These are phyloP conservation scores for Cryptus armator DNA, from an alignment of 2,888 invertebrate genomes.

Conservation along the genomic window DNA sequence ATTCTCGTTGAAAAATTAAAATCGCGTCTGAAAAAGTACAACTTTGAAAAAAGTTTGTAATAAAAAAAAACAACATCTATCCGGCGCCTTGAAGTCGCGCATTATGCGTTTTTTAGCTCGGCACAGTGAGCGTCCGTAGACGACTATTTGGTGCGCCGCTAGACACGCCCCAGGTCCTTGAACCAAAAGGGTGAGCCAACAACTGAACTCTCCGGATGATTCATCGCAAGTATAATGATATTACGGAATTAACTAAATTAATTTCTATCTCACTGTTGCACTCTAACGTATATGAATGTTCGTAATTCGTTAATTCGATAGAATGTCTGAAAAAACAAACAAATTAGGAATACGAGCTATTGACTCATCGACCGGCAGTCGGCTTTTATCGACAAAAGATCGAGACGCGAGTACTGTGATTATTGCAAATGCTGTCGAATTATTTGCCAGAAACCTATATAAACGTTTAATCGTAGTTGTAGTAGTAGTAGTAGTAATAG, in stretches of 20 bases:
- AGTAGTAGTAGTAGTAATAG: background rate
- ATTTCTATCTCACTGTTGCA: no score
- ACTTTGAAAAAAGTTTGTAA: background rate
- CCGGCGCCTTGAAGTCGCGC: background rate
- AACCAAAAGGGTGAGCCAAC: background rate
- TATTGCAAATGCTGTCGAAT: background rate
- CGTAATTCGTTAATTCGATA: background rate
- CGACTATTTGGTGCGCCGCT: background rate
- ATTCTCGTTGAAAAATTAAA: background rate
- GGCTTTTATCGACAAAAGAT: background rate
- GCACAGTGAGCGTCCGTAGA: background rate
- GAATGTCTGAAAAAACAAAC: background rate
- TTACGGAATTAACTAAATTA: background rate
- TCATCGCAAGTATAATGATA: background rate
- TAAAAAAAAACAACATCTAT: background rate
- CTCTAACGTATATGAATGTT: background rate
- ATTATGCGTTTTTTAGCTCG: background rate
- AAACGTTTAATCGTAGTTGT: no score
- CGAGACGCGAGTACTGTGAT: background rate
- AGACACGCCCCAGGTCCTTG: conserved; percentile 34
- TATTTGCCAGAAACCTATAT: background rate
- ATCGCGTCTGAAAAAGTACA: background rate
- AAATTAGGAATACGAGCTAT: background rate
- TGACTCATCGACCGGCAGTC: no score
- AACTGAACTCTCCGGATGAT: background rate